Conservation (phyloP, 2,113 vertebrate genomes). For the Rhinoptilus africanus region DNA sequence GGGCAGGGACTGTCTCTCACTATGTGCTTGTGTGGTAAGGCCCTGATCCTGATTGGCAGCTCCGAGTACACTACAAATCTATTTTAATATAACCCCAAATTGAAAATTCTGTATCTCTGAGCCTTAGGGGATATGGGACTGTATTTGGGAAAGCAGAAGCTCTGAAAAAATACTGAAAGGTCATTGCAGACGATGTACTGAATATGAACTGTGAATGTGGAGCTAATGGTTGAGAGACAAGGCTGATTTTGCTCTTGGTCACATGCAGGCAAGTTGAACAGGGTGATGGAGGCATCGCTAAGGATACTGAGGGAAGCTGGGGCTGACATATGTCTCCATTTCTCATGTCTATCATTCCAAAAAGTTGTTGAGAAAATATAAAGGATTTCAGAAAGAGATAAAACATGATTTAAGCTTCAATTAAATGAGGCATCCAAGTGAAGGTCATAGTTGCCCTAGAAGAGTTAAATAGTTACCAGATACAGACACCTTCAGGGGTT, state of each 20-base stretch:
- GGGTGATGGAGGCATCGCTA: background rate
- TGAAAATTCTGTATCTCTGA: conserved; percentile 49
- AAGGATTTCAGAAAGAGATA: background rate
- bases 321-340: background rate
- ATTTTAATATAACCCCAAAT: conserved; percentile 56
- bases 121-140: conserved; percentile 27
- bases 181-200: conserved; percentile 25
- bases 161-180: conserved; percentile 39
- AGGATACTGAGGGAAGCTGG: background rate
- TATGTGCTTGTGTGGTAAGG: conserved; percentile 19
- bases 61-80: conserved; percentile 22
- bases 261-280: background rate
- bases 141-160: background rate
- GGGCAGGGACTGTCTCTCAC: conserved; percentile 26
- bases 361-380: background rate
- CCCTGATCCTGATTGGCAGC: conserved; percentile 60
- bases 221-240: background rate
- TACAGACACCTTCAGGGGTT: background rate
- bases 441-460: background rate
- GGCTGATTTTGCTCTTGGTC: background rate
- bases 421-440: background rate
- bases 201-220: conserved; percentile 1
- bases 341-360: background rate
- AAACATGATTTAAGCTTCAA: background rate
- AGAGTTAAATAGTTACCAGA: background rate